Evolutionary conservation across 2,888 invertebrate species (phyloP).

Genomic region (Artemia sp.): DNA sequence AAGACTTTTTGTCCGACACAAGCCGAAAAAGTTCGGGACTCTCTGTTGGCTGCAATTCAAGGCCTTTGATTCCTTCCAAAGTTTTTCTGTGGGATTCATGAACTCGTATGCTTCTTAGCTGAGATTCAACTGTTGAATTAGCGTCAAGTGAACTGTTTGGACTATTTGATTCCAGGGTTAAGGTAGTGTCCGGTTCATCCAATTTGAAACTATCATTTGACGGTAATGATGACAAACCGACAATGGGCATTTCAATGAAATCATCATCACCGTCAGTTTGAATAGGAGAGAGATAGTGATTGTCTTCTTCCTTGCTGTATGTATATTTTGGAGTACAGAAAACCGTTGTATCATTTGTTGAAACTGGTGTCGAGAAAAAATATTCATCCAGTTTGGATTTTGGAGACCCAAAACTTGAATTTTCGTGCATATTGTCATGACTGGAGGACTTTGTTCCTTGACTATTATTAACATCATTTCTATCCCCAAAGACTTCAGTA

Average conservation of each 20-base stretch:
- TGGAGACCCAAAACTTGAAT: too few relatives aligned
- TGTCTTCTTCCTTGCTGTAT: too few relatives aligned
- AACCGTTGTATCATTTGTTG: too few relatives aligned
- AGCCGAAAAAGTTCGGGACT: not conserved
- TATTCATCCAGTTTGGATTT: too few relatives aligned
- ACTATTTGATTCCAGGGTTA: not conserved
- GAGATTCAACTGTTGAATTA: not conserved
- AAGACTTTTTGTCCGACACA: not conserved
- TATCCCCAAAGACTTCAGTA: too few relatives aligned
- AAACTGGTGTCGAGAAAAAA: too few relatives aligned
- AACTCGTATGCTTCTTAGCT: not conserved
- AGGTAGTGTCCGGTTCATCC: not conserved
- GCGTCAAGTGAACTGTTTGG: not conserved
- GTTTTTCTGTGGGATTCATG: constrained; percentile 1
- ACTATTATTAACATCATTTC: too few relatives aligned
- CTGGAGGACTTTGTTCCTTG: too few relatives aligned
- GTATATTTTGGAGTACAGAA: too few relatives aligned
- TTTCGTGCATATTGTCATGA: too few relatives aligned
- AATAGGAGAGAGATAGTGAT: too few relatives aligned
- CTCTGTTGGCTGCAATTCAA: constrained; percentile 5
- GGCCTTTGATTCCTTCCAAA: not conserved
- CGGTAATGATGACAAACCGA: not conserved
- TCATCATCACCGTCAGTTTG: not conserved
- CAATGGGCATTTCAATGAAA: constrained; percentile 8
- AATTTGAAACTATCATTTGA: constrained; percentile 6